Conservation (phyloP, 2,113 vertebrate species). For the Aspidoscelis tigris region DNA sequence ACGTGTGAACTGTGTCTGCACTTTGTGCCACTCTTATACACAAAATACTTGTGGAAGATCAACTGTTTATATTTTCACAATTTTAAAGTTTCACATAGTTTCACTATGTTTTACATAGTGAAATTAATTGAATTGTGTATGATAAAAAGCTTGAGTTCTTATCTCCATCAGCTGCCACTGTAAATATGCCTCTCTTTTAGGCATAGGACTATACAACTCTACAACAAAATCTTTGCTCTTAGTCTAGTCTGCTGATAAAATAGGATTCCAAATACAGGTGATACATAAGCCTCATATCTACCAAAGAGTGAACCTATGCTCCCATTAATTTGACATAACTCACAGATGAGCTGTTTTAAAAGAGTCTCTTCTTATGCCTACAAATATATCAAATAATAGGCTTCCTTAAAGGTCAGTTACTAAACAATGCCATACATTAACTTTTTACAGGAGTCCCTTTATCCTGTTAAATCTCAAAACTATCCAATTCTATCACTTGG, state of each 20-base stretch:
- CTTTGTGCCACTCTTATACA: too few relatives aligned
- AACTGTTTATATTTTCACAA: neutral
- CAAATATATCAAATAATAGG: too few relatives aligned
- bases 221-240: too few relatives aligned
- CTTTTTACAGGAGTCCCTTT: too few relatives aligned
- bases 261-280: too few relatives aligned
- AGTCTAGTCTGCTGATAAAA: too few relatives aligned
- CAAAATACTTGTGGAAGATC: neutral
- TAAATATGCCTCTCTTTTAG: neutral
- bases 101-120: neutral
- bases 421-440: too few relatives aligned
- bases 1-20: too few relatives aligned
- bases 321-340: neutral
- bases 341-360: neutral
- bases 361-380: neutral
- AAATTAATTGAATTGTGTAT: neutral
- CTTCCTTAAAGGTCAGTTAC: too few relatives aligned
- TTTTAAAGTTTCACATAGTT: neutral
- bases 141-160: neutral
- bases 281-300: too few relatives aligned
- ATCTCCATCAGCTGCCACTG: neutral
- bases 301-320: neutral
- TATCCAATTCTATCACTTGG: neutral
- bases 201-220: too few relatives aligned
- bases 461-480: neutral